Evolutionary conservation across 2,113 vertebrate species (phyloP).

Genomic region (Tachycineta bicolor): DNA sequence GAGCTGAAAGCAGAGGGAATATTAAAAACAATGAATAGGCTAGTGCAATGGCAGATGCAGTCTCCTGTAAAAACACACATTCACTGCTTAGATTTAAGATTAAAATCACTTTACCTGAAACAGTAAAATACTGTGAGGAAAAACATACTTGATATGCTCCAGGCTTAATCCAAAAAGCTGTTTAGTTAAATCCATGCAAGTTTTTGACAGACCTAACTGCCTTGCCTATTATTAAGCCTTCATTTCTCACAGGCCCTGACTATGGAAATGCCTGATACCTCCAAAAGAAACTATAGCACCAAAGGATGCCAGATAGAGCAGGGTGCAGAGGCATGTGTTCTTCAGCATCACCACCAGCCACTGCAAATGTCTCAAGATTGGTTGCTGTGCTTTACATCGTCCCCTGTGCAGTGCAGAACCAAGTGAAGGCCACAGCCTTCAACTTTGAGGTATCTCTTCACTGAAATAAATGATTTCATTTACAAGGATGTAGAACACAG

Average conservation of each 20-base stretch:
- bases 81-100: background rate
- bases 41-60: background rate
- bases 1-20: background rate
- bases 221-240: background rate
- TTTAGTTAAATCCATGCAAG: background rate
- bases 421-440: background rate
- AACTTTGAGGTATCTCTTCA: background rate
- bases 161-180: background rate
- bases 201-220: background rate
- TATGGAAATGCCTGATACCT: background rate
- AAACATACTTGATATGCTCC: background rate
- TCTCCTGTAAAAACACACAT: background rate
- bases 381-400: background rate
- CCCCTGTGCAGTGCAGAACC: background rate
- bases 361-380: background rate
- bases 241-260: background rate
- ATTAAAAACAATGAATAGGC: background rate
- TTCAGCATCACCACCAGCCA: background rate
- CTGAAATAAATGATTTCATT: background rate
- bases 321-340: background rate
- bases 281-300: background rate
- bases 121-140: background rate
- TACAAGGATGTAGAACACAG: background rate
- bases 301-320: background rate
- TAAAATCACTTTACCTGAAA: background rate